Base-by-base conservation (phyloP, 2,888 invertebrate genomes). In the Hofmannophila pseudospretella region DNA sequence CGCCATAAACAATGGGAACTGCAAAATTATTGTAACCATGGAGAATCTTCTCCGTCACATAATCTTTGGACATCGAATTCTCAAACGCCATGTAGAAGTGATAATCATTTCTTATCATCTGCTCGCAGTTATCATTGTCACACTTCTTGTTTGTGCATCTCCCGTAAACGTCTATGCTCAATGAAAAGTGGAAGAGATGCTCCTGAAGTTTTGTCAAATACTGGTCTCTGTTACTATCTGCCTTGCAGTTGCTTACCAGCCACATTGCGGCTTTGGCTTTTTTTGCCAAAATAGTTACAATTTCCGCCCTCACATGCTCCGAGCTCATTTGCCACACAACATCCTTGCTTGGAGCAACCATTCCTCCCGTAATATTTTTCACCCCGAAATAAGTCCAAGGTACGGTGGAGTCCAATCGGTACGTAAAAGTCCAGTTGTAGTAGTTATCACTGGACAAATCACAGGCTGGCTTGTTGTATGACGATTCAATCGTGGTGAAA, bases 1-100 rank as follows among this genome's bases (percentile, higher is more conserved):
- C 90, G 1, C 92, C 91, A 74, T 89, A 91, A 16, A 92, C 91
- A 42, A 92, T 88, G 4, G 92, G 92, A n/a, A 92, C 78, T 7
- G 90, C 85, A 50, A 90, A 88, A 69, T 90, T 89, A 59, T 89
- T 77, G 42, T 86, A 75, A 5, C 84, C 75, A 30, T 65, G 64
- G 12, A 80, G 46, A 28, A 77, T 63, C 44, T 76, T 76, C 39
- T 75, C 73, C 0, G 77, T 67, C 20, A 78, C 71, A 50, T 72
- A 77, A 51, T 80, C 74, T 36, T 62, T 58, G 28, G 64, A 42
- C 16, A 75, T 51, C 0, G 69, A 71, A 41, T 75, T 74, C 49
- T 79, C 78, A 34, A 80, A 75, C 4, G 73, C 69, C 52, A 79
- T 60, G 34, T 74, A 76, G 44, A 81, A 79, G 36, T 54, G 61